Percentiles rank a stretch among this genome's conserved stretches.
Conservation (phyloP, 2,113 vertebrate genomes). For the Microtus oregoni region DNA sequence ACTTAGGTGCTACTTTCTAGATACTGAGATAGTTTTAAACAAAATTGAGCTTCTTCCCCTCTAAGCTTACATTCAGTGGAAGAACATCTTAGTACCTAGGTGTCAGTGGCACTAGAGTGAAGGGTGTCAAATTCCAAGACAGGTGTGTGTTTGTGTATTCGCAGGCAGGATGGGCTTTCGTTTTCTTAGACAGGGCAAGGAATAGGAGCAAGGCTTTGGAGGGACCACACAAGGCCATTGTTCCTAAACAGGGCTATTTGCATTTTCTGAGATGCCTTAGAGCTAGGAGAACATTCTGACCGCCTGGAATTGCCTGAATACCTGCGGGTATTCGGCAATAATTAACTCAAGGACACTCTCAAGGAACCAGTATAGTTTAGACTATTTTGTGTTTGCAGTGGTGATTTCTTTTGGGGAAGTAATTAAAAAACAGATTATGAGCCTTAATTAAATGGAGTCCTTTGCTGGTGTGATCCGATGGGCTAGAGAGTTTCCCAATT, state of each 20-base stretch:
- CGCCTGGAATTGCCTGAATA: not conserved
- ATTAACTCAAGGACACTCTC: not conserved
- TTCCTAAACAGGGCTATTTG: not conserved
- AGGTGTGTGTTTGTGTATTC: not conserved
- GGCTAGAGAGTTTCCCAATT: slow-evolving; percentile 7
- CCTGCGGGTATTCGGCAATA: slow-evolving; percentile 2
- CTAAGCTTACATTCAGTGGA: not conserved
- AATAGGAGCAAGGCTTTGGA: not conserved
- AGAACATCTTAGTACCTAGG: not conserved
- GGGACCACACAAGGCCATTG: not conserved
- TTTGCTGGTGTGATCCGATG: not conserved
- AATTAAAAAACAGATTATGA: slow-evolving; percentile 47
- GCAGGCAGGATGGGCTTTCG: not conserved
- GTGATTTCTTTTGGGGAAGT: slow-evolving; percentile 39
- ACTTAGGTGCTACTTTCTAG: not conserved
- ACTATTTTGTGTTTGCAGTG: slow-evolving; percentile 43
- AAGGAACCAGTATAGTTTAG: not conserved
- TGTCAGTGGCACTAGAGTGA: not conserved
- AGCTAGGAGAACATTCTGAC: not conserved
- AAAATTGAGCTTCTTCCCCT: not conserved
- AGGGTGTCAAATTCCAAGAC: not conserved
- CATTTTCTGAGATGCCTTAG: not conserved
- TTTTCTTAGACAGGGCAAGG: not conserved
- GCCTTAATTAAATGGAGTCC: slow-evolving; percentile 45
- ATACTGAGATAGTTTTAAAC: not conserved